Evolutionary conservation across 2,888 invertebrate species (phyloP), one percentile per base, ranked within the genome.

Genomic region (Lasioglossum vierecki): DNA sequence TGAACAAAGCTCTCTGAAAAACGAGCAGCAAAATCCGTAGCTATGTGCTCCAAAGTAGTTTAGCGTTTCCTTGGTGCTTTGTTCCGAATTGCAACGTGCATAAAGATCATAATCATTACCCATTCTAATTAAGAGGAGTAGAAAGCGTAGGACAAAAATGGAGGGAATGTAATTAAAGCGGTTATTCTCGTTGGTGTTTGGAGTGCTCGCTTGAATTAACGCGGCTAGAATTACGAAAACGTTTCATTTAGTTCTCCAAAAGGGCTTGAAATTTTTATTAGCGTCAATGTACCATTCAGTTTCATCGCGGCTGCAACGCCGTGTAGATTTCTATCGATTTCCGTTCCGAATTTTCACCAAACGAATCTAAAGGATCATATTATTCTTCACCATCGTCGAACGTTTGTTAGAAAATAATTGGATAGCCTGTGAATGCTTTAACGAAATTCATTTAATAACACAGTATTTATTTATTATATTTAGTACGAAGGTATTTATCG

Each of bases 51-150:
- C 68, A n/a, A 68, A 68, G 39, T 18, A 68, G 22, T 22, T 22
- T 18, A 15, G 8, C 39, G 39, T 6, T 11, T 66, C 75, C 57
- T 75, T 57, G 18, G 8, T 68, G 49, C 49, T 75, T 44, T 5
- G 73, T 39, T 49, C n/a, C 30, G 30, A 70, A 68, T 41, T 26
- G 8, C 26, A 57, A 44, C 46, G 46, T 5, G 26, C 46, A 71
- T 44, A 66, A 60, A 30, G n/a, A 75, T 63, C 68, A 60, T 49
- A 71, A 44, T 35, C 35, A 75, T 80, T 71, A 66, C 3, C 53
- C 46, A 26, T 44, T 35, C 57, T 73, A 82, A 82, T 79, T 79
- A 72, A 82, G 53, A 66, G 35, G 39, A 68, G 66, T 41, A 49
- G 26, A 46, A 78, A 77, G 39, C 49, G 41, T 74, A 63, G 30